Base-by-base conservation (phyloP, 2,797 vertebrate species). In the Numenius phaeopus region DNA sequence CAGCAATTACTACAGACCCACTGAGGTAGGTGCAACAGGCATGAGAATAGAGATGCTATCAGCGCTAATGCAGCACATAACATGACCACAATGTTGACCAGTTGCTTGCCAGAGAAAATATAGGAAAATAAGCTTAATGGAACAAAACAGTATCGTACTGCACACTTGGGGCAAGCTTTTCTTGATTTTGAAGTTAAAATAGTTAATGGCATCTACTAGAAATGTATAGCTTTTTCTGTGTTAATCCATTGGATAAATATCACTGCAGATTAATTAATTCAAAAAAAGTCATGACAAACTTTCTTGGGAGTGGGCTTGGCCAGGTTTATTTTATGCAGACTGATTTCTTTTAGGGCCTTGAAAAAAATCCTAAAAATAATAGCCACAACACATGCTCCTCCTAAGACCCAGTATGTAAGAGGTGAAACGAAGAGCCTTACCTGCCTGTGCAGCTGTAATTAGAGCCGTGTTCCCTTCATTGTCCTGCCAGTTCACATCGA, bases 401-500 rank as follows among this genome's bases (percentile, higher is more conserved):
- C 61, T 26, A 81, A 72, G 23, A 46, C 6, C 22, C 14, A 27
- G 23, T 15, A 58, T 9, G 22, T 39, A 9, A 59, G 57, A 72
- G 14, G 21, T 50, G 39, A 49, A 37, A 57, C 34, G 54, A 81
- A 83, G 59, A 79, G 27, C 82, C 98, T 98, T 98, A 99, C 99
- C 99, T 98, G 99, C 99, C 98, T 99, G 99, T 1, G 98, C 98
- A 21, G 99, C 99, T 13, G 98, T 99, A 97, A 99, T 99, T 13
- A 99, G 99, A 57, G 99, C 99, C 0, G 99, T 99, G 98, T 99
- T 99, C 58, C 99, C 99, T 96, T 99, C 99, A 1, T 98, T 99
- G 98, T 99, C 99, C 98, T 99, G 99, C 99, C 99, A 99, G 98
- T 99, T 99, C 94, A 99, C 98, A 32, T 99, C 99, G 90, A 99